Conservation (phyloP, 2,888 invertebrate genomes). For the Folsomia manolachei region DNA sequence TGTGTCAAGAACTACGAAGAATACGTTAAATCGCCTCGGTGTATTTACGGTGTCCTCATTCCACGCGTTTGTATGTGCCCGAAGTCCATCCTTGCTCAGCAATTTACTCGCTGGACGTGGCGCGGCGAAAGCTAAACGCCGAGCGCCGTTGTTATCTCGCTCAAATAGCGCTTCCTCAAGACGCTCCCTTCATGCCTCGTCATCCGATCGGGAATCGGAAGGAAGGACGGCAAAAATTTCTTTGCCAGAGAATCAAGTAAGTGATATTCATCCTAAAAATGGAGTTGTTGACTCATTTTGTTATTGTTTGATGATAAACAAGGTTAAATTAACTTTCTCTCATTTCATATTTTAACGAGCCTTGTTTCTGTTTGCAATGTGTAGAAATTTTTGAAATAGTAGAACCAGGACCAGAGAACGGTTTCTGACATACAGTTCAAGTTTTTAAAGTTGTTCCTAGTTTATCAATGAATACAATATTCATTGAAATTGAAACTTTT, state of each 20-base stretch:
- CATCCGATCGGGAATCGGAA: slow-evolving; percentile 75
- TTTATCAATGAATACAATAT: no score
- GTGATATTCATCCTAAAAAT: no score
- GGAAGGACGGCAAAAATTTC: slow-evolving; percentile 80
- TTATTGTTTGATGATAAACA: no score
- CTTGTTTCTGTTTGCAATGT: no score
- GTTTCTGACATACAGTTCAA: no score
- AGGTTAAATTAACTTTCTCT: no score
- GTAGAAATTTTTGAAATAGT: no score
- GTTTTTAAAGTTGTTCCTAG: no score
- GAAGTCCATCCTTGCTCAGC: slow-evolving; percentile 88
- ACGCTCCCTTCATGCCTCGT: slow-evolving; percentile 81
- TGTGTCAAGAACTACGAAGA: slow-evolving; percentile 91
- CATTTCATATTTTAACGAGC: no score
- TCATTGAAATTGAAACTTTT: no score
- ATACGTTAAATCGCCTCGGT: slow-evolving; percentile 88
- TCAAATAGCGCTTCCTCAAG: slow-evolving; percentile 85
- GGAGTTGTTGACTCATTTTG: no score
- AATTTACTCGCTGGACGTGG: slow-evolving; percentile 68
- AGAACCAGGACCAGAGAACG: no score
- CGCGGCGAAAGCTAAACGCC: slow-evolving; percentile 85
- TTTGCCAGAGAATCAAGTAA: slow-evolving; percentile 73
- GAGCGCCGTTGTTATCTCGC: slow-evolving; percentile 83
- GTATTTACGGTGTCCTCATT: slow-evolving; percentile 97
- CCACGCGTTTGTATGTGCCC: slow-evolving; percentile 95